A percentile compares a stretch with the other conserved stretches of the same genome.
Conservation (phyloP, 1,140 invertebrate genomes). For the Heterodera carotae region DNA sequence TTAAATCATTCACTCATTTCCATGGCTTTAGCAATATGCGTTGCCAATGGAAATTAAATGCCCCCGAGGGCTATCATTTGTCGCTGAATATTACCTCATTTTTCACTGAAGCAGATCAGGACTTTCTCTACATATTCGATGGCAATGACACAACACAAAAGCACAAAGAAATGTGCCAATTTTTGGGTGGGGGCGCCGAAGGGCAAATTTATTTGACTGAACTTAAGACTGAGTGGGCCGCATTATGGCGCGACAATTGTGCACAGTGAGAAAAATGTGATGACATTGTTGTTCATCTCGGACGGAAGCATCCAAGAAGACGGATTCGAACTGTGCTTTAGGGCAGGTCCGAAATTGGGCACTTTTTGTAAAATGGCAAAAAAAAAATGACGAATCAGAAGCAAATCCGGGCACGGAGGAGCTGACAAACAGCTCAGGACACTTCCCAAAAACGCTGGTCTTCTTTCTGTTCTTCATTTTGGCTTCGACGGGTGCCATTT, state of each 20-base stretch:
- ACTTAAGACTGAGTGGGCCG: conserved; percentile 37
- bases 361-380: neutral
- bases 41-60: conserved; percentile 27
- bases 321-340: conserved; percentile 36
- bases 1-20: conserved; percentile 19
- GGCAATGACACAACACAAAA: conserved; percentile 35
- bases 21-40: conserved; percentile 21
- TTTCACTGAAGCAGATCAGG: conserved; percentile 38
- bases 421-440: neutral
- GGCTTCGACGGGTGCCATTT: neutral
- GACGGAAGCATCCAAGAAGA: conserved; percentile 29
- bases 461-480: conserved; percentile 16
- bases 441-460: conserved; percentile 14
- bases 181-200: no score
- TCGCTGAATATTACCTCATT: conserved; percentile 35
- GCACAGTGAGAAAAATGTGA: neutral
- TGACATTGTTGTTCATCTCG: conserved; percentile 38
- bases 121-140: conserved; percentile 46
- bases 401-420: neutral
- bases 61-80: conserved; percentile 36
- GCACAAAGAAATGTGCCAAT: conserved; percentile 40
- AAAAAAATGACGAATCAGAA: neutral
- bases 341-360: conserved; percentile 31
- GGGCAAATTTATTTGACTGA: neutral
- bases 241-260: conserved; percentile 16